These are phyloP conservation scores for Ciconia maguari DNA, from an alignment of 2,113 vertebrate species.

Conservation along the genomic window DNA sequence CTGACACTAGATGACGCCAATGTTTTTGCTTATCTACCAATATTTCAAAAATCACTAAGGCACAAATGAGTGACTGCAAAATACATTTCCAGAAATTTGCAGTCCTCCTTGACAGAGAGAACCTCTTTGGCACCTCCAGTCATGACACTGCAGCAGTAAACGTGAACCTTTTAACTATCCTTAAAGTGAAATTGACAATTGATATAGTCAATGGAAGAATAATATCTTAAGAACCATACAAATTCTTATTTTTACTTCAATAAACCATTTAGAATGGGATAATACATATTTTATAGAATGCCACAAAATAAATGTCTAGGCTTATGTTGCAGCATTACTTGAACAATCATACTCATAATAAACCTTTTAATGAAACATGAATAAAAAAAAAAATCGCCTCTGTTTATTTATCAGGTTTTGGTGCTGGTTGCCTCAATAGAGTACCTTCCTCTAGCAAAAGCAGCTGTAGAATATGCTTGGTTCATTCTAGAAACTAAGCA, in stretches of 20 bases:
- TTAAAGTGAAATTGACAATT: background rate
- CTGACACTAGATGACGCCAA: background rate
- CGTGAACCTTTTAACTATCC: background rate
- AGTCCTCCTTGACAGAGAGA: background rate
- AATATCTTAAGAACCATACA: background rate
- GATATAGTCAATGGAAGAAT: rapidly evolving
- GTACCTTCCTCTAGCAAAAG: background rate
- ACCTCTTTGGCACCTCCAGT: background rate
- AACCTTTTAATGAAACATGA: background rate
- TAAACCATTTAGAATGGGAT: background rate
- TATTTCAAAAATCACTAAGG: background rate
- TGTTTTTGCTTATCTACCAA: rapidly evolving
- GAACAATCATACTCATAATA: background rate
- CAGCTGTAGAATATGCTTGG: background rate
- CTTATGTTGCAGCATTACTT: background rate
- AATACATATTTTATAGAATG: background rate
- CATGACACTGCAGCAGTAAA: background rate
- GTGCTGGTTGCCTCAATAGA: background rate
- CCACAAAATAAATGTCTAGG: background rate
- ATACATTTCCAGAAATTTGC: background rate
- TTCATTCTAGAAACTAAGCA: background rate
- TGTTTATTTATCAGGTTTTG: background rate
- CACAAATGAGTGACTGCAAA: background rate
- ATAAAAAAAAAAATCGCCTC: background rate
- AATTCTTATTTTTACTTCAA: background rate